Percentiles rank a stretch among this genome's conserved stretches.
Evolutionary conservation across 2,797 vertebrate genomes (phyloP).

Genomic region (Platyrinchus mystaceus): DNA sequence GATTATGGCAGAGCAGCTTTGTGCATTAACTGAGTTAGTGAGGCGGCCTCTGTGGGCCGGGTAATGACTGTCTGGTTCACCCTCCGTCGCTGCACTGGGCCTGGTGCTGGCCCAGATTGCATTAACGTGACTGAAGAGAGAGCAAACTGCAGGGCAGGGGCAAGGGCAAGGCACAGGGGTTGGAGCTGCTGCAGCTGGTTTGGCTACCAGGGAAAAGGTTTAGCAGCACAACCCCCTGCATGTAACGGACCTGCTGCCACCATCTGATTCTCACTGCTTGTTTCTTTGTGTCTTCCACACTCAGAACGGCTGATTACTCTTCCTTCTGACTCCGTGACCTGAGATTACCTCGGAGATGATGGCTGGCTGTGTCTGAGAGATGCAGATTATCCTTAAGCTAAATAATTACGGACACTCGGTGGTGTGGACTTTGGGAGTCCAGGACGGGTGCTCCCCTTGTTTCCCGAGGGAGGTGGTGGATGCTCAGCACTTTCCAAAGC

Average conservation of each 20-base stretch:
- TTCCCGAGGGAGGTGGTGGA: conserved; percentile 39
- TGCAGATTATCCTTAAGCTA: conserved; percentile 53
- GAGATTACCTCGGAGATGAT: conserved; percentile 45
- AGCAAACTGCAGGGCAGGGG: background rate
- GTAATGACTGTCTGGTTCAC: background rate
- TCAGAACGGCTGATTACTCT: conserved; percentile 57
- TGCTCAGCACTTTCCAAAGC: background rate
- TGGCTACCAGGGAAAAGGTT: background rate
- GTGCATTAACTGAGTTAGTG: background rate
- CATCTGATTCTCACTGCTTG: conserved; percentile 47
- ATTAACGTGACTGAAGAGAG: background rate
- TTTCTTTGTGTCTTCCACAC: conserved; percentile 66
- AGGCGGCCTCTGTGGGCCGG: background rate
- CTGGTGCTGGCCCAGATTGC: background rate
- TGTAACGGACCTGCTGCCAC: background rate
- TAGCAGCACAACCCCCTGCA: background rate
- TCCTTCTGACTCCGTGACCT: conserved; percentile 52
- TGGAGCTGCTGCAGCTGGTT: background rate
- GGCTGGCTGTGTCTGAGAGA: conserved; percentile 49
- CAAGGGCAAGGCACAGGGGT: too few relatives aligned
- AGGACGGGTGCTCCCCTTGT: background rate
- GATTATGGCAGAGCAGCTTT: background rate
- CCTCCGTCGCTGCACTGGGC: background rate
- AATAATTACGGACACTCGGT: conserved; percentile 28
- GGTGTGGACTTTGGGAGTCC: conserved; percentile 33